Base-by-base conservation (phyloP, 2,797 vertebrate genomes). In the Halcyon chelicuti region DNA sequence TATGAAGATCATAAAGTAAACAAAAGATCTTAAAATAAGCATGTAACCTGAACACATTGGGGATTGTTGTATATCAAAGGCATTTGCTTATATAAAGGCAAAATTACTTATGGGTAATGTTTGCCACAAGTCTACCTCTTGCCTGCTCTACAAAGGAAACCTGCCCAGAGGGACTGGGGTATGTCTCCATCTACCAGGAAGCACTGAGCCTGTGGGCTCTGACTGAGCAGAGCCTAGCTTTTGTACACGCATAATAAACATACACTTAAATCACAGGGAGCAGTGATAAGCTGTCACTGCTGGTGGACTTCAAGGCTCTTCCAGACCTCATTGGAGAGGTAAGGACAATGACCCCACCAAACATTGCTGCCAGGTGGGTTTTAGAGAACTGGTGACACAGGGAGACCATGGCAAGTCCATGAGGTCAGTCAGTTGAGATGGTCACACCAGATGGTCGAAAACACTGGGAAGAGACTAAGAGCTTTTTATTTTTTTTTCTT, bases 1-100 rank as follows among this genome's bases (percentile, higher is more conserved):
- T 98, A 98, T 98, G 97, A 97, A 98, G 98, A 98, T 98, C 98
- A 97, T 94, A 98, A 98, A 98, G 98, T 99, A 99, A 98, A 99
- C 98, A 99, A 98, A 98, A 98, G 98, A 98, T 98, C 97, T 98
- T 98, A 98, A 98, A 98, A 98, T 98, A 98, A 98, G 97, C 96
- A 97, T 97, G 98, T 98, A 98, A 98, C 98, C 97, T 96, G 98
- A 98, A 98, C 94, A 98, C 96, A 86, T 97, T 18, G 26, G 97
- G 97, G 96, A 97, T 97, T 97, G 97, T 94, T 97, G 92, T 93
- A 94, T 97, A 98, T 98, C 95, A 98, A 98, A 98, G 97, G 84
- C 96, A 96, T 96, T 96, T 98, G 98, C 97, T 98, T 98, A 98
- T 94, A 97, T 88, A 96, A 98, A 98, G 88, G 96, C 97, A 97